Evolutionary conservation across 1,140 invertebrate genomes (phyloP), one percentile per base, ranked within the genome.

Genomic region (Sinella curviseta): DNA sequence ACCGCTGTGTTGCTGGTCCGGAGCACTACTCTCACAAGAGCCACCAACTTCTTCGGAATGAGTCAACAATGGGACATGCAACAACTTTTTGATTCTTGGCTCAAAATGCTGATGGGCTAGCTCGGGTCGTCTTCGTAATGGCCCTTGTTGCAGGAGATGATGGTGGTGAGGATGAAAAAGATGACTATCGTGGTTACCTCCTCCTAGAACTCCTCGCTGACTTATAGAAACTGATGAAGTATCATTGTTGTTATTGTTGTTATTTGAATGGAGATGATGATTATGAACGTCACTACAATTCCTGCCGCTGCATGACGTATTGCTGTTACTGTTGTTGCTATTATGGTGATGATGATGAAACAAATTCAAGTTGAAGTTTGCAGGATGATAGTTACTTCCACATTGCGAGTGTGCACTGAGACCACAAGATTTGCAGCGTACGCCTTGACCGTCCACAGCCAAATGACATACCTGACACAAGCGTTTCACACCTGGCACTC

Each of bases 401-500:
- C 81, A 82, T 20, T 78, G 77, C 3, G 81, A 67, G 67, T 82
- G 81, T 24, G 81, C 81, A 26, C 26, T 73, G 1, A 82, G 55
- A 28, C 81, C 79, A 65, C 81, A 82, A n/a, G 57, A 65, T 20
- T 75, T 70, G 65, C 81, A 82, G 3, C 79, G 79, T 14, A 82
- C 76, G 17, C 79, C 81, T 20, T 76, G 35, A 14, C 79, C 79
- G 28, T 82, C 81, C 36, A 82, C 74, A 0, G 74, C 73, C 54
- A 82, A 79, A 35, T 80, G 79, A 76, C 81, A 82, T 20, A 82
- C 30, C 73, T 82, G 81, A 74, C 81, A 82, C 33, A 82, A 54
- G 16, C 75, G 39, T 34, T 79, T 81, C n/a, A 79, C 81, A 24
- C 35, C 76, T 20, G 60, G n/a, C 67, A 73, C 78, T 65, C 76